A percentile compares a stretch with the other conserved stretches of the same genome.
These are phyloP conservation scores for Neomicropteryx cornuta DNA, from an alignment of 1,140 invertebrate species.

Conservation along the genomic window DNA sequence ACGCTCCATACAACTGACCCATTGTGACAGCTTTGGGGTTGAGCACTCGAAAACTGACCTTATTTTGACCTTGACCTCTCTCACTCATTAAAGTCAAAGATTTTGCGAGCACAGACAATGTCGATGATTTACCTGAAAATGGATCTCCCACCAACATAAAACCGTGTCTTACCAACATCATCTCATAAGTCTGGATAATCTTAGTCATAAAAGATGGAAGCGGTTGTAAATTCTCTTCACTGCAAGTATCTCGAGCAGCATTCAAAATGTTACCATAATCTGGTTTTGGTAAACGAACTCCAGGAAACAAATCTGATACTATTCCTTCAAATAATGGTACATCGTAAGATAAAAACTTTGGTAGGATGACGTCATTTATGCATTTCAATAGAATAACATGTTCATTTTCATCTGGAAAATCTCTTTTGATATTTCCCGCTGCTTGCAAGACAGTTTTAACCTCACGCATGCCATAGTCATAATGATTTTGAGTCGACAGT, in stretches of 20 bases:
- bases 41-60: slow-evolving; percentile 57
- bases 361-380: slow-evolving; percentile 78
- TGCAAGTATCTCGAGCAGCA: slow-evolving; percentile 41
- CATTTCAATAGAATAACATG: slow-evolving; percentile 59
- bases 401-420: slow-evolving; percentile 62
- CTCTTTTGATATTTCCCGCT: slow-evolving; percentile 67
- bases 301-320: slow-evolving; percentile 76
- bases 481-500: slow-evolving; percentile 76
- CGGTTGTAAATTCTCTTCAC: slow-evolving; percentile 52
- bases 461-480: slow-evolving; percentile 76
- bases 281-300: slow-evolving; percentile 49
- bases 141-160: slow-evolving; percentile 84
- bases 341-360: slow-evolving; percentile 74
- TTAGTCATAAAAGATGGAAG: slow-evolving; percentile 52
- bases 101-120: slow-evolving; percentile 52
- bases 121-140: slow-evolving; percentile 59
- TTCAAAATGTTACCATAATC: slow-evolving; percentile 48
- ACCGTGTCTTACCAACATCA: slow-evolving; percentile 76
- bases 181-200: slow-evolving; percentile 73
- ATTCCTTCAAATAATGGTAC: slow-evolving; percentile 76
- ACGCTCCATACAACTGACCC: slow-evolving; percentile 73
- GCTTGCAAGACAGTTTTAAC: slow-evolving; percentile 51
- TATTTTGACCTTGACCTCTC: slow-evolving; percentile 38
- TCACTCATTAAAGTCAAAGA: slow-evolving; percentile 51
- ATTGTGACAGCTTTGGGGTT: slow-evolving; percentile 81